Base-by-base conservation (phyloP, 2,797 vertebrate species). In the Danio choprae region DNA sequence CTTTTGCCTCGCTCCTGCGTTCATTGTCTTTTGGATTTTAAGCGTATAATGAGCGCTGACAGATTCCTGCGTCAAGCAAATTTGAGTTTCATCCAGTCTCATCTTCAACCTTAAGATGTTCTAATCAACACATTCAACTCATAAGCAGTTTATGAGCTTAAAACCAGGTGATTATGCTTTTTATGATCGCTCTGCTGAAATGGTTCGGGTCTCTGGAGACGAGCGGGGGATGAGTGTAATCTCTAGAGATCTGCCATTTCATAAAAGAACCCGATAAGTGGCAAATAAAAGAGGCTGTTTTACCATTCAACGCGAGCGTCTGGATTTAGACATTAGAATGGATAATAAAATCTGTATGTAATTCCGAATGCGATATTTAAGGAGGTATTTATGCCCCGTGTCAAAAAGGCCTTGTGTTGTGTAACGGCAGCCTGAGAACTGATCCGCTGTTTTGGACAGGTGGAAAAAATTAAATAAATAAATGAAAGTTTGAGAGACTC, bases 121-220 rank as follows among this genome's bases (percentile, higher is more conserved):
- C 95, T 96, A 93, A 93, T 92, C 89, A 94, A 94, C 93, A 93
- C 92, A 94, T 95, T 94, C 90, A 90, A 92, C 89, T 90, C 92
- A 87, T 94, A 96, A 98, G 96, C 91, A 89, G 93, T 95, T 96
- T 93, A 96, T 86, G 90, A 93, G 95, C 95, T 97, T 96, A 96
- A 93, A 94, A 90, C 88, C 90, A 91, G 90, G 89, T 86, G 90
- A 93, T 94, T 93, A 94, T 90, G 89, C 85, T 90, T 89, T 91
- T 92, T 83, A 86, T 88, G 87, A 89, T 90, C 91, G 86, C 80
- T 84, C 90, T 67, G 86, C 89, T 88, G 88, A 88, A 88, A 92
- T 93, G 87, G 80, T 88, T 88, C 88, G 82, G 84, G 79, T 87
- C 88, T 87, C 84, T 88, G 84, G 51, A 84, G 84, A 89, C 84